Evolutionary conservation across 1,140 invertebrate species (phyloP).

Genomic region (Bombus polaris): DNA sequence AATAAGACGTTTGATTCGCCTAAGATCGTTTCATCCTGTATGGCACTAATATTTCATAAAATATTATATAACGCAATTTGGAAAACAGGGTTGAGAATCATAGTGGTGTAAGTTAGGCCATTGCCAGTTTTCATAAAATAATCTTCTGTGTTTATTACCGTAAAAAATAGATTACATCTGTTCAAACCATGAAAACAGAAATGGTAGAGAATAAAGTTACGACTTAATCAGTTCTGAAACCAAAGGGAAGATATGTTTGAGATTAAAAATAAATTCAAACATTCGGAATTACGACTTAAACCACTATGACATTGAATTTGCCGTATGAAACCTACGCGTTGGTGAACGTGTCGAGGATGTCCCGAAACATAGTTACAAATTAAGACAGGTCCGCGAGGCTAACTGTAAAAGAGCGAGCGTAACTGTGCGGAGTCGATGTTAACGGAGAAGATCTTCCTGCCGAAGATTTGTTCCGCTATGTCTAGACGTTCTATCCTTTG

Average conservation of each 20-base stretch:
- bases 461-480: slow-evolving; percentile 77
- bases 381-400: slow-evolving; percentile 54
- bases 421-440: slow-evolving; percentile 63
- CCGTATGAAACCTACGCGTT: too few species aligned
- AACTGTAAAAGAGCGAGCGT: slow-evolving; percentile 76
- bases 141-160: too few species aligned
- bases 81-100: background rate
- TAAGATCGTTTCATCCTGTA: background rate
- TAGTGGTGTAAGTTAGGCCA: too few species aligned
- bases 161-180: too few species aligned
- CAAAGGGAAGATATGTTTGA: too few species aligned
- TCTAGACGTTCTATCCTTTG: slow-evolving; percentile 40
- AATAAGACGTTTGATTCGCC: background rate
- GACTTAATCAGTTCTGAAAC: too few species aligned
- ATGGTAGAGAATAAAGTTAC: too few species aligned
- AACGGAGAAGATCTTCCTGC: slow-evolving; percentile 63
- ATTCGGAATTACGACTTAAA: too few species aligned
- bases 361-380: slow-evolving; percentile 47
- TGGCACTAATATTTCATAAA: background rate
- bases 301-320: too few species aligned
- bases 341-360: background rate
- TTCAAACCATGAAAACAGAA: too few species aligned
- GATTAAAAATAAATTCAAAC: background rate
- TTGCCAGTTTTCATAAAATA: too few species aligned
- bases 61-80: background rate